Conservation (phyloP, 2,888 invertebrate species). For the Lymantria monacha region DNA sequence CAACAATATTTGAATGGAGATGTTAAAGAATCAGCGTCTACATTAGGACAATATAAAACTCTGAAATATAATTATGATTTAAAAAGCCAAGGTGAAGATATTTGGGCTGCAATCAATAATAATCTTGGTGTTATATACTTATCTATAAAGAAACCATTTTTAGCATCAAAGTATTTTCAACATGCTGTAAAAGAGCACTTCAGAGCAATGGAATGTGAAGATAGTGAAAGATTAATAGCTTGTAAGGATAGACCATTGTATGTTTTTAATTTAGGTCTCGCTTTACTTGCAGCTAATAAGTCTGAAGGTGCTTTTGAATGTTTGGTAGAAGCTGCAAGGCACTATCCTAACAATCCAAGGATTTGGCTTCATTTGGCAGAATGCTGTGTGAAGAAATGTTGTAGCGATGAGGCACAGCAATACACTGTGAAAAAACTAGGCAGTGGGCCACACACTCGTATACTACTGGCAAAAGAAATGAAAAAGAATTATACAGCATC, state of each 20-base stretch:
- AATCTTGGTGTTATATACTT: conserved; percentile 92
- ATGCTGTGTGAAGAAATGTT: conserved; percentile 90
- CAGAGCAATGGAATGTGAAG: conserved; percentile 67
- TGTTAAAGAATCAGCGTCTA: conserved; percentile 63
- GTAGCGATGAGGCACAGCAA: conserved; percentile 77
- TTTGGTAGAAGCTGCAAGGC: conserved; percentile 91
- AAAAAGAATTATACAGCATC: conserved; percentile 70
- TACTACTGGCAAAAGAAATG: conserved; percentile 61
- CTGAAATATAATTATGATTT: conserved; percentile 65
- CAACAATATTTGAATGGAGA: conserved; percentile 72
- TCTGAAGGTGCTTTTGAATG: conserved; percentile 95
- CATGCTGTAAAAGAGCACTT: conserved; percentile 89
- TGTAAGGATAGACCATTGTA: conserved; percentile 83
- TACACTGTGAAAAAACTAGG: conserved; percentile 72
- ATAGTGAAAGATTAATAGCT: conserved; percentile 63
- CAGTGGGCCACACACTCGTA: conserved; percentile 69
- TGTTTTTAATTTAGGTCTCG: conserved; percentile 92
- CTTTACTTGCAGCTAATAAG: conserved; percentile 90
- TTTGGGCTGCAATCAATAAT: conserved; percentile 85
- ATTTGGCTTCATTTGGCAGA: conserved; percentile 97
- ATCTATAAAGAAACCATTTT: conserved; percentile 89
- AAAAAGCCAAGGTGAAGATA: conserved; percentile 72
- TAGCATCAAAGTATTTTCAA: conserved; percentile 90
- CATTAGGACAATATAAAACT: conserved; percentile 62
- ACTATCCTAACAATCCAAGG: conserved; percentile 93